Percentiles rank a stretch among this genome's conserved stretches.
These are phyloP conservation scores for Caiman crocodilus DNA, from an alignment of 2,797 vertebrate species.

Conservation along the genomic window DNA sequence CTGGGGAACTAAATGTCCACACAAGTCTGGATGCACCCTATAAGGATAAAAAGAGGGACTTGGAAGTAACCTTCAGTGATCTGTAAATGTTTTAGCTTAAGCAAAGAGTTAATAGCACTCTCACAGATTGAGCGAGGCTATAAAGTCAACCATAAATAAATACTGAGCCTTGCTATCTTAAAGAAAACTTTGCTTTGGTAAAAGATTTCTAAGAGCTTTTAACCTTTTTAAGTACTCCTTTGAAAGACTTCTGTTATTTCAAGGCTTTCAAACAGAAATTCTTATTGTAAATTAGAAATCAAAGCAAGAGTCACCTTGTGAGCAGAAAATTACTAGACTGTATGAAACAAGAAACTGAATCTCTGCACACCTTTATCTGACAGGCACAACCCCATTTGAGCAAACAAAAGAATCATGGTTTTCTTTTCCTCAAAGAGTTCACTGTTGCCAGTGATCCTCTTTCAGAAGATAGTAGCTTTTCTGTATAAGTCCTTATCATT, in stretches of 20 bases:
- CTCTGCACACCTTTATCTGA: conserved; percentile 78
- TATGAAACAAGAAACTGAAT: conserved; percentile 80
- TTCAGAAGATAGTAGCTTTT: conserved; percentile 79
- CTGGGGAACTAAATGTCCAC: too few species aligned
- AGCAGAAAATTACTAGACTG: conserved; percentile 72
- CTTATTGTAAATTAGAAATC: conserved; percentile 75
- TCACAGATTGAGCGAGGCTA: conserved; percentile 39
- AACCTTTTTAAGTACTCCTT: conserved; percentile 60
- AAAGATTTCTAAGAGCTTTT: conserved; percentile 37
- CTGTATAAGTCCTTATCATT: conserved; percentile 75
- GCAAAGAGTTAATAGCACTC: conserved; percentile 48
- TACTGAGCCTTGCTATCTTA: conserved; percentile 39
- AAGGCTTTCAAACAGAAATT: conserved; percentile 76
- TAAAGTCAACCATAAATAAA: conserved; percentile 43
- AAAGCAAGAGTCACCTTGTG: conserved; percentile 74
- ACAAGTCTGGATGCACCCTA: too few species aligned
- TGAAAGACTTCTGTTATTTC: conserved; percentile 65
- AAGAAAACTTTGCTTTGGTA: conserved; percentile 47
- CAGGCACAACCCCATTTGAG: conserved; percentile 70
- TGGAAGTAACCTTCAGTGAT: background rate
- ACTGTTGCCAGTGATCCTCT: conserved; percentile 72
- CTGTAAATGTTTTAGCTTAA: background rate
- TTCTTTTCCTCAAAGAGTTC: conserved; percentile 79
- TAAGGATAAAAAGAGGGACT: background rate
- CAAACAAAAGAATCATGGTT: conserved; percentile 82